phyloP scores from a whole-genome alignment of 2,797 vertebrate genomes.

The Lacerta bilineata region DNA sequence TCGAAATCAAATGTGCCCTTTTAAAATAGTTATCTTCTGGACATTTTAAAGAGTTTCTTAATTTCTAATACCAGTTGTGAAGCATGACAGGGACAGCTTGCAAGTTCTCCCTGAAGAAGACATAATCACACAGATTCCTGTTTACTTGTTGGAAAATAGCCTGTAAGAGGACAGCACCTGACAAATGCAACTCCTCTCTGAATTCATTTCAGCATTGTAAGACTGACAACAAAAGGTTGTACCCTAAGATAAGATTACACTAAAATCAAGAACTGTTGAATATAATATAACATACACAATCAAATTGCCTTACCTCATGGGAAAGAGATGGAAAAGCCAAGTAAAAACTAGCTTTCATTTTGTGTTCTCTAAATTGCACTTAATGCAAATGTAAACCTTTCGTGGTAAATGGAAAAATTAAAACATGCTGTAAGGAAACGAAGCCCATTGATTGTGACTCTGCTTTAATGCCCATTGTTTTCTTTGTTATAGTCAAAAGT shows the following conservation, averaged over 20 bases:
- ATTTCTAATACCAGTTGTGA: conserved; percentile 53
- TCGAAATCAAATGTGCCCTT: conserved; percentile 52
- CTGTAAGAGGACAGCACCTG: conserved; percentile 56
- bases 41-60: conserved; percentile 78
- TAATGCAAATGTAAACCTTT: conserved; percentile 55
- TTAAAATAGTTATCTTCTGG: conserved; percentile 57
- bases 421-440: conserved; percentile 59
- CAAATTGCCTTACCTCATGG: conserved; percentile 81
- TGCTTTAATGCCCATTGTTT: conserved; percentile 73
- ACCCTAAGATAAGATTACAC: conserved; percentile 57
- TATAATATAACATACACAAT: conserved; percentile 75
- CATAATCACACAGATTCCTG: conserved; percentile 54
- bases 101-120: conserved; percentile 50
- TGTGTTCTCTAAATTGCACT: conserved; percentile 66
- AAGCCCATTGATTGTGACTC: conserved; percentile 75
- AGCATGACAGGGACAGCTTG: conserved; percentile 45
- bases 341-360: conserved; percentile 70
- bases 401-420: conserved; percentile 56
- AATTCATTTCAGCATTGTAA: conserved; percentile 54
- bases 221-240: conserved; percentile 48
- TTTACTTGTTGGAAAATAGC: conserved; percentile 51
- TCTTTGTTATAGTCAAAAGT: conserved; percentile 15
- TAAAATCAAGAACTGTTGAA: conserved; percentile 72
- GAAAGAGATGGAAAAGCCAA: conserved; percentile 68
- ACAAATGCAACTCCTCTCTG: conserved; percentile 56